Conservation (phyloP, 2,888 invertebrate genomes). For the Torymus texanus region DNA sequence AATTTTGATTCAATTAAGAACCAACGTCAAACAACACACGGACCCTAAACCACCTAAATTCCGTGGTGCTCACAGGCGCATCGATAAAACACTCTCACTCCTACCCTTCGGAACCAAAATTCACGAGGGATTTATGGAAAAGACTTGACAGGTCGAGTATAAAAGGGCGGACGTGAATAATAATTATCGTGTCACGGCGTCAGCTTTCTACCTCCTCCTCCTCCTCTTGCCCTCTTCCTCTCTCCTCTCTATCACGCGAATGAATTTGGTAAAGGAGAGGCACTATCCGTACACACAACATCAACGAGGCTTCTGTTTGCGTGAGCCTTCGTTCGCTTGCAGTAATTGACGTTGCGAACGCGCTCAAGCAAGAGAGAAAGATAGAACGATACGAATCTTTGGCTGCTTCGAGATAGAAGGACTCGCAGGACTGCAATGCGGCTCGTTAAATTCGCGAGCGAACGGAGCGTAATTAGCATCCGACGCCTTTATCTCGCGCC, state of each 20-base stretch:
- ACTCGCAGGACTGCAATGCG: not conserved
- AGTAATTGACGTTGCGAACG: slow-evolving; percentile 13
- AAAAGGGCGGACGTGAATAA: slow-evolving; percentile 31
- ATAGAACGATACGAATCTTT: slow-evolving; percentile 21
- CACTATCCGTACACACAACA: no score
- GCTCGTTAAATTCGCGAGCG: no score
- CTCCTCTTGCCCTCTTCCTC: not conserved
- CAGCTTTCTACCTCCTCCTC: not conserved
- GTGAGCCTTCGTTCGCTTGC: not conserved
- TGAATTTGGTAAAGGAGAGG: slow-evolving; percentile 1
- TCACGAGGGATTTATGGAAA: not conserved
- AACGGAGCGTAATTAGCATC: slow-evolving; percentile 26
- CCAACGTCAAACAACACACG: no score
- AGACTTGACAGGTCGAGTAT: not conserved
- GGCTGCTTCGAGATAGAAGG: not conserved
- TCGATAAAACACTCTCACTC: no score
- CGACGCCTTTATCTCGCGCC: slow-evolving; percentile 36
- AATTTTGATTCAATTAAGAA: no score
- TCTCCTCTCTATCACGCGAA: not conserved
- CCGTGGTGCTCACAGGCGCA: no score
- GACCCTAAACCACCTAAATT: no score
- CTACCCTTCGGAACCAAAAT: no score
- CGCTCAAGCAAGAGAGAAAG: no score
- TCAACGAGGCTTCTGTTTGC: not conserved
- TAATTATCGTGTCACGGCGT: slow-evolving; percentile 22